Percentiles rank a stretch among this genome's conserved stretches.
Conservation (phyloP, 2,113 vertebrate species). For the Nerophis ophidion region DNA sequence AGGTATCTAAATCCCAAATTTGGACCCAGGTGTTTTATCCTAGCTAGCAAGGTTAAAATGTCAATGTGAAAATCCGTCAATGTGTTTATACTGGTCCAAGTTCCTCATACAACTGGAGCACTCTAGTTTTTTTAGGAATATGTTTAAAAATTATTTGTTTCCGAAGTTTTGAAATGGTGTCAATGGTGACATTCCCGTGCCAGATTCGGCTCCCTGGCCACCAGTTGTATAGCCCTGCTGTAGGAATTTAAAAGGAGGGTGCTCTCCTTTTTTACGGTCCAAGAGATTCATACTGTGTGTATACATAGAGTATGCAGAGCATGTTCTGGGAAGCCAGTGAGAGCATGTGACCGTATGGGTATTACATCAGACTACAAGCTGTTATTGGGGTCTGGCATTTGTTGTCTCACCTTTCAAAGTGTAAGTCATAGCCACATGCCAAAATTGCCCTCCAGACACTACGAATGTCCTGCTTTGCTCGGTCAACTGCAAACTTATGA, state of each 20-base stretch:
- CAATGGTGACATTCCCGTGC: too few species aligned
- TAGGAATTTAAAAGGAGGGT: not conserved
- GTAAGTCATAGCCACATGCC: slow-evolving; percentile 92
- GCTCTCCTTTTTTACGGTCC: not conserved
- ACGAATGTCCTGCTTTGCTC: slow-evolving; percentile 94
- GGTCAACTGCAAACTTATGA: slow-evolving; percentile 88
- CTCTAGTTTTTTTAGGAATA: too few species aligned
- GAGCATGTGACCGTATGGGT: not conserved
- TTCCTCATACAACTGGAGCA: too few species aligned
- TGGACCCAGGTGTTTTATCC: too few species aligned
- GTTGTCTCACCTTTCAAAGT: slow-evolving; percentile 86
- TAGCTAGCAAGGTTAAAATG: too few species aligned
- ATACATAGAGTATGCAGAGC: not conserved
- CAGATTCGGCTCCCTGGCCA: too few species aligned
- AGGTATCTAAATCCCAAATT: too few species aligned
- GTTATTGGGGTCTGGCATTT: not conserved
- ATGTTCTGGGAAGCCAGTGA: not conserved
- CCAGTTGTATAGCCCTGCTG: too few species aligned
- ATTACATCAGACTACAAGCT: slow-evolving; percentile 3
- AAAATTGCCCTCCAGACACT: slow-evolving; percentile 94
- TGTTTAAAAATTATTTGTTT: too few species aligned
- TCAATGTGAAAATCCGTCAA: too few species aligned
- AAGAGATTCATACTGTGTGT: not conserved
- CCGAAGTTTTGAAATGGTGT: too few species aligned
- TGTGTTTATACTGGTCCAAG: too few species aligned